Evolutionary conservation across 2,113 vertebrate genomes (phyloP).

Genomic region (Orientallactaga bullata): DNA sequence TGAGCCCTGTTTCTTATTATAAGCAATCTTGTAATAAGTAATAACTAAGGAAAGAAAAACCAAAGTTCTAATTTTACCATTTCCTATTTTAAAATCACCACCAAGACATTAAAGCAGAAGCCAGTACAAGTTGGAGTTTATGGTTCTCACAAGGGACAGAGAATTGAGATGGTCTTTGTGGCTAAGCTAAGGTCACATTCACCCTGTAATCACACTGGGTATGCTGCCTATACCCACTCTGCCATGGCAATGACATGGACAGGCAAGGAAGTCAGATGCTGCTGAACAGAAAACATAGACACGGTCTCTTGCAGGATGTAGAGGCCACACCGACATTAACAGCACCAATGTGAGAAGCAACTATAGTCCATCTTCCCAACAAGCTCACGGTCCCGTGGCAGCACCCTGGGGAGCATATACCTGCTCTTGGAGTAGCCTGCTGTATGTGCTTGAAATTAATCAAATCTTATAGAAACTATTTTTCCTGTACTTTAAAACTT

Average conservation of each 20-base stretch:
- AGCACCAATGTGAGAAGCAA: not conserved
- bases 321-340: too few relatives aligned
- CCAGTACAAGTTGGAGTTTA: not conserved
- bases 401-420: rapidly evolving
- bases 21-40: not conserved
- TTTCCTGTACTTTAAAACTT: not conserved
- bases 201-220: not conserved
- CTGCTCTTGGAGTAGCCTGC: not conserved
- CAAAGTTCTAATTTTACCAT: not conserved
- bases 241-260: not conserved
- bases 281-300: not conserved
- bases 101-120: not conserved
- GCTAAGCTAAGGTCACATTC: not conserved
- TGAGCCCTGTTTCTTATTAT: not conserved
- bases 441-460: not conserved
- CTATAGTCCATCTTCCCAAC: not conserved
- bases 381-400: too few relatives aligned
- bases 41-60: constrained; percentile 43
- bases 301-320: not conserved
- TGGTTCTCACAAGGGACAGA: constrained; percentile 18
- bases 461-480: not conserved
- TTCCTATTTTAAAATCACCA: constrained; percentile 44
- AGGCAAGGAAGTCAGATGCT: not conserved
- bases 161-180: constrained; percentile 5
- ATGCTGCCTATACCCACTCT: not conserved